These are phyloP conservation scores for Eulemur albifrons DNA, from an alignment of 2,797 vertebrate species.

Conservation along the genomic window DNA sequence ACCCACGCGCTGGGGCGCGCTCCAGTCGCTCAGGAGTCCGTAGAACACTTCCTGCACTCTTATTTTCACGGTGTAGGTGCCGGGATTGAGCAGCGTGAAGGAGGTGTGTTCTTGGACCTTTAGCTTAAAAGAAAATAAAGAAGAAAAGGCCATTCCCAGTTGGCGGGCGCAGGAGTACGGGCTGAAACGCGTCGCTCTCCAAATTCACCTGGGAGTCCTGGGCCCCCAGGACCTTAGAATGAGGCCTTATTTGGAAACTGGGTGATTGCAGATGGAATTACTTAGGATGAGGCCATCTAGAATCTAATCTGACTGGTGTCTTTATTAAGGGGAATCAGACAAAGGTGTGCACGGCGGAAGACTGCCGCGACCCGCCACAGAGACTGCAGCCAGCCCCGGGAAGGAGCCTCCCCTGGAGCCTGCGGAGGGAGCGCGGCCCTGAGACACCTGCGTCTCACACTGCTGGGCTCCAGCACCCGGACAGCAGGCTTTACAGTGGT, in stretches of 20 bases:
- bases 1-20: neutral
- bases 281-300: neutral
- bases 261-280: neutral
- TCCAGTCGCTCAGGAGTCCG: neutral
- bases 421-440: too few relatives aligned
- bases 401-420: too few relatives aligned
- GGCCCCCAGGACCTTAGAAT: too few relatives aligned
- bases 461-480: too few relatives aligned
- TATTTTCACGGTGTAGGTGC: neutral
- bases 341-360: too few relatives aligned
- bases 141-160: accelerated
- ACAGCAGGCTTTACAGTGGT: too few relatives aligned
- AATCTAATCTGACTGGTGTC: neutral
- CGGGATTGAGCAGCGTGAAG: accelerated
- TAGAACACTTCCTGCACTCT: neutral
- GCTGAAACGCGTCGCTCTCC: neutral
- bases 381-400: too few relatives aligned
- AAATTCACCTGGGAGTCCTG: neutral
- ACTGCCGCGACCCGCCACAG: too few relatives aligned
- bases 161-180: accelerated
- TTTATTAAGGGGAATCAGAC: too few relatives aligned
- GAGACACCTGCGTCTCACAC: too few relatives aligned
- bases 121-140: accelerated
- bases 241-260: too few relatives aligned
- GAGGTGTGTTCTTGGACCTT: accelerated